Conservation (phyloP, 1,140 invertebrate species). For the Parasteatoda tepidariorum region DNA sequence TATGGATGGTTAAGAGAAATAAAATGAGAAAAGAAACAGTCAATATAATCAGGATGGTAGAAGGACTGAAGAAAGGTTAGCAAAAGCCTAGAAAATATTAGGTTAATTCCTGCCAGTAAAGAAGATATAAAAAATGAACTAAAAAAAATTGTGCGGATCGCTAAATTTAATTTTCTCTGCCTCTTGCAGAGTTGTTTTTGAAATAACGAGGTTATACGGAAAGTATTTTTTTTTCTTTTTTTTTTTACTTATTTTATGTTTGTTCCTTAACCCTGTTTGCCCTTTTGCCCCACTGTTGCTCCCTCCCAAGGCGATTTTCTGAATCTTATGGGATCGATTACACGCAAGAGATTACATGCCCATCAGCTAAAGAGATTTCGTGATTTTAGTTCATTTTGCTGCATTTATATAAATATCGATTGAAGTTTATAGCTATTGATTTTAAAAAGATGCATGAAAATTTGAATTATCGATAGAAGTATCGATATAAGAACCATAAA, state of each 20-base stretch:
- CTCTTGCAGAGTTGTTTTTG: constrained; percentile 50
- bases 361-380: constrained; percentile 9
- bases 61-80: background rate
- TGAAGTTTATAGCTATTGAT: background rate
- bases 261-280: background rate
- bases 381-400: background rate
- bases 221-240: background rate
- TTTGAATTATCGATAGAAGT: too few relatives aligned
- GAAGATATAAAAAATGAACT: background rate
- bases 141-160: background rate
- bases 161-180: constrained; percentile 54
- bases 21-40: constrained; percentile 28
- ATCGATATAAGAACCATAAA: too few relatives aligned
- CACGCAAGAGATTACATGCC: constrained; percentile 28
- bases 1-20: background rate
- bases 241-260: background rate
- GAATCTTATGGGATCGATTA: constrained; percentile 30
- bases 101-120: constrained; percentile 29
- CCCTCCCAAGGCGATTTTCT: background rate
- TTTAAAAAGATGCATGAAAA: too few relatives aligned
- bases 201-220: constrained; percentile 47
- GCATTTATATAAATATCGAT: background rate
- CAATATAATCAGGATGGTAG: constrained; percentile 2
- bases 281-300: background rate
- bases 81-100: constrained; percentile 20